These are phyloP conservation scores for Bovichtus diacanthus DNA, from an alignment of 2,797 vertebrate species.

Conservation along the genomic window DNA sequence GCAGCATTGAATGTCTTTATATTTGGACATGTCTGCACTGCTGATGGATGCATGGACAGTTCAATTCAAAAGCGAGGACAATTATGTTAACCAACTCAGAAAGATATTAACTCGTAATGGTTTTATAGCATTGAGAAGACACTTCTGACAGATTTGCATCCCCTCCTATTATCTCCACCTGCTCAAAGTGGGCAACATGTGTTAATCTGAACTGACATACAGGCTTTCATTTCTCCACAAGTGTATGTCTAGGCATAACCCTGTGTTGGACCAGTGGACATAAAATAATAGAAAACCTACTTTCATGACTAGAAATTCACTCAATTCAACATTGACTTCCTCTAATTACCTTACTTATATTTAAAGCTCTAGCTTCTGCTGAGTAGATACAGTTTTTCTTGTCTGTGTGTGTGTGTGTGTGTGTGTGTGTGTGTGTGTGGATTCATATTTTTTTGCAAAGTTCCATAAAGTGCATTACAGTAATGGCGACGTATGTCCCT, in stretches of 20 bases:
- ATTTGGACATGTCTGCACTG: background rate
- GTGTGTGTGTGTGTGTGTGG: background rate
- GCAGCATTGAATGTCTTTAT: slow-evolving; percentile 64
- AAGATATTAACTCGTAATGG: background rate
- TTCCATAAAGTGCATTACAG: slow-evolving; percentile 9
- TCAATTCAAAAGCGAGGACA: background rate
- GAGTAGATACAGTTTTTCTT: too few relatives aligned
- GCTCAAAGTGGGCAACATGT: background rate
- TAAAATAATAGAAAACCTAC: background rate
- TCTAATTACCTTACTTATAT: background rate
- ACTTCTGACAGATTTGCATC: background rate
- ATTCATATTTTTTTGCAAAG: background rate
- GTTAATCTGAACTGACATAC: background rate
- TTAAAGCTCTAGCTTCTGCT: background rate
- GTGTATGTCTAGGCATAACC: background rate
- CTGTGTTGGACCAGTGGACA: background rate
- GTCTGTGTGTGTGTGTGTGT: background rate
- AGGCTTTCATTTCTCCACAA: background rate
- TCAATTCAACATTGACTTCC: background rate
- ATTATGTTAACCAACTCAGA: background rate
- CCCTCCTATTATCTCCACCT: background rate
- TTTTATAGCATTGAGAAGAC: background rate
- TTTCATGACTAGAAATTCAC: background rate
- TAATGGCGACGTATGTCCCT: slow-evolving; percentile 13
- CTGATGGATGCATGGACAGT: background rate